Conservation (phyloP, 2,888 invertebrate genomes). For the Steinernema scapterisci region DNA sequence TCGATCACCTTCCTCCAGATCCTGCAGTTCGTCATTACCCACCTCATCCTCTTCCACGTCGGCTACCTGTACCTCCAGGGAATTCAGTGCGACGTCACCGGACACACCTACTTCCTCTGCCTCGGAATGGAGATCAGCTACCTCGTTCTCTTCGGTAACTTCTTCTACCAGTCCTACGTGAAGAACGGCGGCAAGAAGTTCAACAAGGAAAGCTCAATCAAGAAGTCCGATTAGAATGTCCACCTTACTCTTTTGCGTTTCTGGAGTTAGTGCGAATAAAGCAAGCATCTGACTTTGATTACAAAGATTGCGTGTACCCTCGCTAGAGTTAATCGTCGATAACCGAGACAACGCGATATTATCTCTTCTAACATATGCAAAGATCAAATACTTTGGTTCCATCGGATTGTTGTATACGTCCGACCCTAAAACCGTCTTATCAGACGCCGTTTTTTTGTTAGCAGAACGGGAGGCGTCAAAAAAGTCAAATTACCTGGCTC, state of each 20-base stretch:
- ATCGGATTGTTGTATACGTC: not conserved
- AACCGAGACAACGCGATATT: not conserved
- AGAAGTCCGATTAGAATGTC: constrained; percentile 35
- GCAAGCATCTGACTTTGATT: not conserved
- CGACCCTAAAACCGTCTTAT: not conserved
- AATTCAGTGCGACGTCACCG: constrained; percentile 38
- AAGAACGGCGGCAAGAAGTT: constrained; percentile 57
- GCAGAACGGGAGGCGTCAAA: not conserved
- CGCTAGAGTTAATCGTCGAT: not conserved
- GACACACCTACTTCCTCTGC: constrained; percentile 39
- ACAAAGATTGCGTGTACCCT: constrained; percentile 22
- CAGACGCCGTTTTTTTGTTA: not conserved
- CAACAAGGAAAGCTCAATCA: constrained; percentile 46
- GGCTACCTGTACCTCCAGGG: constrained; percentile 46
- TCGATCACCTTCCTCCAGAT: constrained; percentile 62
- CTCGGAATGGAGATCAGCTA: constrained; percentile 62
- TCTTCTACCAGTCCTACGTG: constrained; percentile 62
- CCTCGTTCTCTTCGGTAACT: constrained; percentile 62
- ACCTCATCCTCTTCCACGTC: constrained; percentile 59
- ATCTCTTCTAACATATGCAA: not conserved
- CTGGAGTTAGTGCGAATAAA: not conserved
- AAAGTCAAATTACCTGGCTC: too few species aligned
- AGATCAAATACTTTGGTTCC: not conserved
- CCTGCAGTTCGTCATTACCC: constrained; percentile 61
- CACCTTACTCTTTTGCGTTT: not conserved